phyloP scores from a whole-genome alignment of 2,113 vertebrate species.

The Salvelinus fontinalis region DNA sequence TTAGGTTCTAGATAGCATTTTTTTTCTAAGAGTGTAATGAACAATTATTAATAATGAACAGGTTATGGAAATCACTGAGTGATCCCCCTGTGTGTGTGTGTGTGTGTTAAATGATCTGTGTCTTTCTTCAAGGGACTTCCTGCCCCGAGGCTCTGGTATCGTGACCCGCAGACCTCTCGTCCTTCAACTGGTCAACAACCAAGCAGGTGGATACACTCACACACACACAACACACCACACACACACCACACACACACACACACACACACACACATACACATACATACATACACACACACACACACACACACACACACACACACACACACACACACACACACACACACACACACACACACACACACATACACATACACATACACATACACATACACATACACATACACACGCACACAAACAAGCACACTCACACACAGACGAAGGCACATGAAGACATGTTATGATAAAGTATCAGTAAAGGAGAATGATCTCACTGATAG shows the following conservation, averaged over 20 bases:
- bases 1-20: too few relatives aligned
- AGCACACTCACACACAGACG: too few relatives aligned
- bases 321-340: not conserved
- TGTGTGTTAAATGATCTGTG: not conserved
- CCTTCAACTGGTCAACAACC: slow-evolving; percentile 91
- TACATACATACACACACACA: too few relatives aligned
- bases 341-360: not conserved
- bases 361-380: not conserved
- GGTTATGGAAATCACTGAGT: too few relatives aligned
- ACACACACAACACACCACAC: not conserved
- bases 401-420: not conserved
- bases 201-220: slow-evolving; percentile 76
- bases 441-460: too few relatives aligned
- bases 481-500: too few relatives aligned
- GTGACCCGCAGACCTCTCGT: slow-evolving; percentile 92
- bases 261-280: not conserved
- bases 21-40: too few relatives aligned
- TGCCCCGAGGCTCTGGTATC: slow-evolving; percentile 91
- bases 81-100: too few relatives aligned
- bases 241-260: not conserved
- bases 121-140: slow-evolving; percentile 82
- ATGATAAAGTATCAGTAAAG: too few relatives aligned
- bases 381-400: not conserved
- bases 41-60: too few relatives aligned
- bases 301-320: too few relatives aligned